A percentile compares a stretch with the other conserved stretches of the same genome.
These are phyloP conservation scores for Formica aserva DNA, from an alignment of 2,888 invertebrate genomes.

Conservation along the genomic window DNA sequence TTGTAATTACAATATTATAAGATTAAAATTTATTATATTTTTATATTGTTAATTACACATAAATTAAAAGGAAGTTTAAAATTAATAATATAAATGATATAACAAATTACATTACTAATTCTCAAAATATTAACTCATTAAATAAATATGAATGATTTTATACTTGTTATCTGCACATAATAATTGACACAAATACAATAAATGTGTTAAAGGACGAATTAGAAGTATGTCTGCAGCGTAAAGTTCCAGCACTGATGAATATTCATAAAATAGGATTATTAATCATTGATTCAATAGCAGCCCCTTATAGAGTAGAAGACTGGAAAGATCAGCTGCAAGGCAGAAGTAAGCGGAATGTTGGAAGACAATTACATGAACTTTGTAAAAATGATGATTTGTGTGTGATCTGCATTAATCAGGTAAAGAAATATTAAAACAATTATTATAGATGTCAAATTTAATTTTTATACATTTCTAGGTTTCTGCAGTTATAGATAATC, in stretches of 20 bases:
- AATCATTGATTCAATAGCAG: constrained; percentile 92
- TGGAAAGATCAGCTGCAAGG: constrained; percentile 85
- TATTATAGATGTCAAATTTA: neutral
- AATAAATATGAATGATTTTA: neutral
- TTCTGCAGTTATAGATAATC: constrained; percentile 72
- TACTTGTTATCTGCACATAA: neutral
- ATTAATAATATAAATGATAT: constrained; percentile 2
- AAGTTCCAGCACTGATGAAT: constrained; percentile 87
- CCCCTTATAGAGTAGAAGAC: constrained; percentile 88
- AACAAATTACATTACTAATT: constrained; percentile 17
- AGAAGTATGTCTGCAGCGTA: constrained; percentile 86
- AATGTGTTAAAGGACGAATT: constrained; percentile 86
- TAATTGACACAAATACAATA: neutral
- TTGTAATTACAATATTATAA: constrained; percentile 71
- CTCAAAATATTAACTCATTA: constrained; percentile 1
- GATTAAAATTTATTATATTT: constrained; percentile 2
- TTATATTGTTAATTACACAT: neutral
- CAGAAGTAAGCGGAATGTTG: constrained; percentile 86
- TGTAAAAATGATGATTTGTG: constrained; percentile 87
- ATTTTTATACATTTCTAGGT: constrained; percentile 70
- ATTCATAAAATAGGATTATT: constrained; percentile 88
- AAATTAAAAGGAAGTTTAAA: neutral
- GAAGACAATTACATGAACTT: constrained; percentile 87
- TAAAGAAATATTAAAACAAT: constrained; percentile 78
- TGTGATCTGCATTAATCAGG: constrained; percentile 91